Evolutionary conservation across 1,140 invertebrate genomes (phyloP).

Genomic region (Eupristina koningsbergeri): DNA sequence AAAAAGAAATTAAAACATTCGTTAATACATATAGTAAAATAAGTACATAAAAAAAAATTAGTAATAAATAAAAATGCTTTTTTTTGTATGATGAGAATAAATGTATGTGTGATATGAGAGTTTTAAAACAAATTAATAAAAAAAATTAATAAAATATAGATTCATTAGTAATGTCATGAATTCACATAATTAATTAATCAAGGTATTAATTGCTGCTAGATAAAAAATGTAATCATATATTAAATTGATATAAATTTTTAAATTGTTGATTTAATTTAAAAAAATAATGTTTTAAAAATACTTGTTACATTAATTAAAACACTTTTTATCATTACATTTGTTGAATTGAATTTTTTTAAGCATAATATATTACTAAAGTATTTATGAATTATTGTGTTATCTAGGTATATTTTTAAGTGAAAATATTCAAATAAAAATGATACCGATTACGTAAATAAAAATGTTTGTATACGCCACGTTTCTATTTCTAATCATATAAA

Average conservation of each 20-base stretch:
- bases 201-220: slow-evolving; percentile 31
- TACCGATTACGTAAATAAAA: slow-evolving; percentile 26
- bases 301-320: background rate
- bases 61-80: slow-evolving; percentile 44
- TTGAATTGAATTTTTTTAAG: background rate
- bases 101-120: slow-evolving; percentile 31
- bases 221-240: background rate
- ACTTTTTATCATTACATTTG: background rate
- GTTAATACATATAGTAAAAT: slow-evolving; percentile 42
- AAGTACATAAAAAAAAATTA: slow-evolving; percentile 37
- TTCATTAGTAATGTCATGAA: too few relatives aligned
- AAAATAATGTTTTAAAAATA: background rate
- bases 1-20: slow-evolving; percentile 36
- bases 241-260: background rate
- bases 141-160: slow-evolving; percentile 35
- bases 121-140: slow-evolving; percentile 34
- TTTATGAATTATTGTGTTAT: slow-evolving; percentile 29
- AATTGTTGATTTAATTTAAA: background rate
- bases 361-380: background rate
- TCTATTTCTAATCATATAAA: slow-evolving; percentile 46
- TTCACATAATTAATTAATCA: slow-evolving; percentile 42
- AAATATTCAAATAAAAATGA: slow-evolving; percentile 39
- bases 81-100: slow-evolving; percentile 37
- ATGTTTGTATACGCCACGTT: slow-evolving; percentile 38
- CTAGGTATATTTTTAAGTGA: slow-evolving; percentile 32